Percentiles rank a stretch among this genome's conserved stretches.
These are phyloP conservation scores for Panthera tigris DNA, from an alignment of 2,113 vertebrate species.

Conservation along the genomic window DNA sequence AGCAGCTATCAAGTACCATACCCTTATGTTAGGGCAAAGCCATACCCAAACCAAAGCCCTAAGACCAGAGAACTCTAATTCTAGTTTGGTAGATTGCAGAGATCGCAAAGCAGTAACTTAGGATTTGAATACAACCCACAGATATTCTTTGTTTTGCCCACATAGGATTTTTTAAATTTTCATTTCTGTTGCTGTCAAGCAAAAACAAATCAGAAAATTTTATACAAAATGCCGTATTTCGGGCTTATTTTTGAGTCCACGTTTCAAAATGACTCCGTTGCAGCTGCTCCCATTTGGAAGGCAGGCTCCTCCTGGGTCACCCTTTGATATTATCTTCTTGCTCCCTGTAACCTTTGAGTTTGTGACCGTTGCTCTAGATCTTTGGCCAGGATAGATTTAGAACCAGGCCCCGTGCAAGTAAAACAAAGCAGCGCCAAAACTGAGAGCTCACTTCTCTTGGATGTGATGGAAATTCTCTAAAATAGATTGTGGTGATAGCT, in stretches of 20 bases:
- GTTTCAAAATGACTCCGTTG: not conserved
- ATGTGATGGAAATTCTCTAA: not conserved
- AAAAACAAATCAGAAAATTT: not conserved
- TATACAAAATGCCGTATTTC: not conserved
- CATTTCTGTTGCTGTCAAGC: not conserved
- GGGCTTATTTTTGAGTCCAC: not conserved
- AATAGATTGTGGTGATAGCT: not conserved
- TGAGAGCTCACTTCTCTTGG: not conserved
- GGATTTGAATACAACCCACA: not conserved
- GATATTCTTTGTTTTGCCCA: not conserved
- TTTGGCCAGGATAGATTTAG: not conserved
- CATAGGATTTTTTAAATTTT: not conserved
- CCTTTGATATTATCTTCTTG: constrained; percentile 4
- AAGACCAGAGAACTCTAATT: not conserved
- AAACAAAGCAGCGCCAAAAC: not conserved
- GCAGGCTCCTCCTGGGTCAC: not conserved
- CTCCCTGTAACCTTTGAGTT: not conserved
- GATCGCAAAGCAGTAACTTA: not conserved
- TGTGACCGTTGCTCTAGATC: not conserved
- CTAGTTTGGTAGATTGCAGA: not conserved
- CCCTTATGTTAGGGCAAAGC: not conserved
- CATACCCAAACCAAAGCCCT: not conserved
- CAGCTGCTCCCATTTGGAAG: not conserved
- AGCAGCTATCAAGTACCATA: not conserved
- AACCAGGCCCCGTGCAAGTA: not conserved